phyloP scores from a whole-genome alignment of 2,797 vertebrate genomes.

The Manis crassicaudata region DNA sequence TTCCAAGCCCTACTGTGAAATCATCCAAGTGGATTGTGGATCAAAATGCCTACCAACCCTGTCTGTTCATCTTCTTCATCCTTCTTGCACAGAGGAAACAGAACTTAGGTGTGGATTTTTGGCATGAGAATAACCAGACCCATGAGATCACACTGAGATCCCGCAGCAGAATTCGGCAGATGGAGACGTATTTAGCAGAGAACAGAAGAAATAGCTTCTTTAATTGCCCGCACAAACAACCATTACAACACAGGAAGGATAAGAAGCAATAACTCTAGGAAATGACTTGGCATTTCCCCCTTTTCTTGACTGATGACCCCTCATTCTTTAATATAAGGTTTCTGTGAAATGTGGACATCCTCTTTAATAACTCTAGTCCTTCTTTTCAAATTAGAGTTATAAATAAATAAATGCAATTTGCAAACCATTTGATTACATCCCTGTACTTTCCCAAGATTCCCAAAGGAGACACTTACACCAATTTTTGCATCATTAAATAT shows the following conservation, averaged over 20 bases:
- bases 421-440: constrained; percentile 67
- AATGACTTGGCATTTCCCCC: not conserved
- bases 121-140: not conserved
- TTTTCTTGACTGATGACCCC: constrained; percentile 12
- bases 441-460: constrained; percentile 62
- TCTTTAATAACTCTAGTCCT: constrained; percentile 44
- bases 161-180: not conserved
- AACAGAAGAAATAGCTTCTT: constrained; percentile 23
- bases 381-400: constrained; percentile 70
- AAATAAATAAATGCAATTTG: constrained; percentile 71
- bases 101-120: not conserved
- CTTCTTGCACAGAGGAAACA: not conserved
- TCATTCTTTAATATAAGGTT: constrained; percentile 20
- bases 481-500: constrained; percentile 75
- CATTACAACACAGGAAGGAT: not conserved
- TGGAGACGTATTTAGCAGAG: not conserved
- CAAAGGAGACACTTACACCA: constrained; percentile 67
- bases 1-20: not conserved
- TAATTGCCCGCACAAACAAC: constrained; percentile 56
- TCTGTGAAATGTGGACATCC: constrained; percentile 35
- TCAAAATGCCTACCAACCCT: not conserved
- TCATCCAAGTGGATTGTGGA: not conserved
- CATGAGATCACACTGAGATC: not conserved
- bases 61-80: not conserved
- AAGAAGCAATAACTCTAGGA: constrained; percentile 36